Conservation (phyloP, 2,888 invertebrate genomes). For the Yponomeuta plumbellus region DNA sequence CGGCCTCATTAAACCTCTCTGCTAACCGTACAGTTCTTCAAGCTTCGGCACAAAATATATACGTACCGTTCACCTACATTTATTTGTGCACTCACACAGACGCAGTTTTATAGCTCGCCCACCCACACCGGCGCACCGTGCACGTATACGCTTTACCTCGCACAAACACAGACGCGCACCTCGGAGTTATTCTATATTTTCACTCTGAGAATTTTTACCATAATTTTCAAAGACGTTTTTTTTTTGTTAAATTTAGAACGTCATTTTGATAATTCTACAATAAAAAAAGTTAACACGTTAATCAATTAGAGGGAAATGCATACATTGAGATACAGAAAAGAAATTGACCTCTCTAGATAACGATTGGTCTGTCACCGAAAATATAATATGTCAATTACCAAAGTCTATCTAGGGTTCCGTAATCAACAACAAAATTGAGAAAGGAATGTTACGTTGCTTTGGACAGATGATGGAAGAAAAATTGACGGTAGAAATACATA, state of each 20-base stretch:
- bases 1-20: constrained; percentile 17
- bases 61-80: constrained; percentile 71
- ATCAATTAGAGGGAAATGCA: too few relatives aligned
- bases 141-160: constrained; percentile 31
- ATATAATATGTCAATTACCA: neutral
- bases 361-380: neutral
- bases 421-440: too few relatives aligned
- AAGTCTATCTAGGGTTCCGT: too few relatives aligned
- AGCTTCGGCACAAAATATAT: constrained; percentile 48
- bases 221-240: neutral
- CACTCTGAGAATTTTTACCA: constrained; percentile 41
- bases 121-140: constrained; percentile 34
- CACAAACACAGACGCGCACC: constrained; percentile 16
- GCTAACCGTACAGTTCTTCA: constrained; percentile 32
- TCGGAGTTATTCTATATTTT: constrained; percentile 36
- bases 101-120: constrained; percentile 58
- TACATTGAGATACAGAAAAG: neutral
- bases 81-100: constrained; percentile 67
- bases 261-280: neutral
- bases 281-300: too few relatives aligned
- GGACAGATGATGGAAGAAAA: too few relatives aligned
- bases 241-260: neutral
- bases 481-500: too few relatives aligned
- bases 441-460: too few relatives aligned
- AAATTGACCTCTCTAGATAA: neutral